A percentile compares a stretch with the other conserved stretches of the same genome.
Evolutionary conservation across 1,140 invertebrate species (phyloP).

Genomic region (Lineus longissimus): DNA sequence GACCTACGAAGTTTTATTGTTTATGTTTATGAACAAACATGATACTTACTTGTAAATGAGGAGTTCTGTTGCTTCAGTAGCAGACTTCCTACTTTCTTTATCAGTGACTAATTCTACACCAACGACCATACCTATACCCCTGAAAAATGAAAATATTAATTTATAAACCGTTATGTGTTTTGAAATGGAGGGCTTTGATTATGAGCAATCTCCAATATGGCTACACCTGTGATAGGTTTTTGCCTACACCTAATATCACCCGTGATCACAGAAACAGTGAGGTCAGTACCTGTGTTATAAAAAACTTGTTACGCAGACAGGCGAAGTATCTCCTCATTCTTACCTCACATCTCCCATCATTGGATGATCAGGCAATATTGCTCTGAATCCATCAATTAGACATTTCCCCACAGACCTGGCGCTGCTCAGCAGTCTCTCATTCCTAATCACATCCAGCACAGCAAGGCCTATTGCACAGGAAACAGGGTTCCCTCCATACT

Average conservation of each 20-base stretch:
- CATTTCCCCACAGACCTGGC: conserved; percentile 77
- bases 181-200: no score
- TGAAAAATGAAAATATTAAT: conserved; percentile 47
- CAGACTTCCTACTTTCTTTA: conserved; percentile 71
- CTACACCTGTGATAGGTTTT: no score
- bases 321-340: no score
- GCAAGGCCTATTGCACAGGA: conserved; percentile 93
- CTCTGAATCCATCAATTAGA: conserved; percentile 66
- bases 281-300: no score
- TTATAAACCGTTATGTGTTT: background rate
- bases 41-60: conserved; percentile 67
- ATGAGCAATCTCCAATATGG: no score
- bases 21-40: no score
- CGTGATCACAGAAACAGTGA: no score
- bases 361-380: conserved; percentile 69
- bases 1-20: no score
- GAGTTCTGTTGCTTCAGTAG: conserved; percentile 75
- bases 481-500: conserved; percentile 98
- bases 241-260: no score
- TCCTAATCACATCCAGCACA: conserved; percentile 89
- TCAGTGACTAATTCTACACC: conserved; percentile 91
- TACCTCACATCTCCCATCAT: conserved; percentile 69
- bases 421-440: conserved; percentile 77
- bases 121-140: conserved; percentile 86
- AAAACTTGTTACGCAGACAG: no score